Percentiles rank a stretch among this genome's conserved stretches.
phyloP scores from a whole-genome alignment of 2,888 invertebrate genomes.

The Drosophila aldrichi region DNA sequence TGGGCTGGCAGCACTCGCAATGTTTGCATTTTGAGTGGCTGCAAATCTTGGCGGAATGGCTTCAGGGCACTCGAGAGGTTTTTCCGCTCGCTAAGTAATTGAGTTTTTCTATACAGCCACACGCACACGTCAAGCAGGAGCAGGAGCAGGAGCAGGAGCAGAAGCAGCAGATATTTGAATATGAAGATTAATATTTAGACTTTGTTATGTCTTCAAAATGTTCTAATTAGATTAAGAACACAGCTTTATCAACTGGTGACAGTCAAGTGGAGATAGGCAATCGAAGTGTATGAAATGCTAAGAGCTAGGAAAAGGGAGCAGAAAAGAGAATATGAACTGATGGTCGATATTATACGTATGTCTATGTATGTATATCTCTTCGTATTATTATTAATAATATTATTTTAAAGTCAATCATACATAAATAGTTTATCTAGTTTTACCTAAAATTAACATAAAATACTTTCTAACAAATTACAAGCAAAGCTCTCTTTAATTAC shows the following conservation, averaged over 20 bases:
- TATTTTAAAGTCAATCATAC: too few relatives aligned
- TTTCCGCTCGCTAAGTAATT: constrained; percentile 30
- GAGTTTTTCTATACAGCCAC: constrained; percentile 21
- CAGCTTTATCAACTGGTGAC: constrained; percentile 9
- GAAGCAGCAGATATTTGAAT: background rate
- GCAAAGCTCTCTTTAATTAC: too few relatives aligned
- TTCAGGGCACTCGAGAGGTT: constrained; percentile 31
- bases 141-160: too few relatives aligned
- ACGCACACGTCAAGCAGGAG: background rate
- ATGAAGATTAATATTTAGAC: constrained; percentile 35
- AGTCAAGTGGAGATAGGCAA: background rate
- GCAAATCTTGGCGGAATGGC: constrained; percentile 42
- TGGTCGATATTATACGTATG: too few relatives aligned
- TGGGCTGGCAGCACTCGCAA: constrained; percentile 34
- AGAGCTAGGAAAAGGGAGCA: too few relatives aligned
- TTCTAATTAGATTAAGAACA: constrained; percentile 24
- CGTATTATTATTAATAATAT: too few relatives aligned
- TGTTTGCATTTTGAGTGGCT: constrained; percentile 68
- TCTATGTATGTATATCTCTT: background rate
- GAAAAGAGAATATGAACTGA: background rate
- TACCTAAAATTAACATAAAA: background rate
- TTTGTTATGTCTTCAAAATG: constrained; percentile 27
- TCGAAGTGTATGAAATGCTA: too few relatives aligned
- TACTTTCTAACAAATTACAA: too few relatives aligned
- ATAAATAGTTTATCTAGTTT: too few relatives aligned